Base-by-base conservation (phyloP, 2,113 vertebrate genomes). In the Malurus melanocephalus region DNA sequence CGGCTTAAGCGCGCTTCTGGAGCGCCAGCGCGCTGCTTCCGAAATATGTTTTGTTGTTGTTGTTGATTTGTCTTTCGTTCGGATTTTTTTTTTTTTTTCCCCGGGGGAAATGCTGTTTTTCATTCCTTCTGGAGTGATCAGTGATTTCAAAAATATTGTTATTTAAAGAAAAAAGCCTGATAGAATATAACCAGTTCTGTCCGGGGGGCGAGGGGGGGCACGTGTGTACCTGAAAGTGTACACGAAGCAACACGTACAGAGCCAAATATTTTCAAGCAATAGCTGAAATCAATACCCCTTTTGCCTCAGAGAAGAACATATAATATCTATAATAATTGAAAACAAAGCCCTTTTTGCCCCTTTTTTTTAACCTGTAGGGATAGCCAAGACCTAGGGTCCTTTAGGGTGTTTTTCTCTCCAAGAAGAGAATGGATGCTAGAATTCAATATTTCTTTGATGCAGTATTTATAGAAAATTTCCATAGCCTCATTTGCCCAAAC, bases 21-120 rank as follows among this genome's bases (percentile, higher is more conserved):
- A 20, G 38, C 66, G 1, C 19, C 79, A 0, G 1, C 28, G 2
- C 33, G 0, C 53, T 0, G 23, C 11, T 3, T 13, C 13, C 5
- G 2, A 18, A 43, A 2, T 1, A 5, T 16, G 5, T 7, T 3
- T 2, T 15, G 15, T 0, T 33, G 16, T 1, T 30, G 20, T 2
- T 53, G 67, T 1, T 48, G 52, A 5, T 48, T 19, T 16, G 16
- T 8, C 17, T 16, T 51, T 45, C 6, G 11, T 52, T 38, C 6
- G 13, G 7, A 10, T 15, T 19, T 13, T n/a, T 40, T 33, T 13
- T 13, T 45, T 20, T 21, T 8, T 24, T 8, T 17, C 18, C 28
- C 6, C 3, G 4, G 13, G 17, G 17, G 3, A 21, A 30, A 28
- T 23, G 32, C 30, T 60, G 0, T 15, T 19, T 80, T 79, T 60